phyloP scores from a whole-genome alignment of 2,113 vertebrate genomes.

The Tychaedon coryphoeus region DNA sequence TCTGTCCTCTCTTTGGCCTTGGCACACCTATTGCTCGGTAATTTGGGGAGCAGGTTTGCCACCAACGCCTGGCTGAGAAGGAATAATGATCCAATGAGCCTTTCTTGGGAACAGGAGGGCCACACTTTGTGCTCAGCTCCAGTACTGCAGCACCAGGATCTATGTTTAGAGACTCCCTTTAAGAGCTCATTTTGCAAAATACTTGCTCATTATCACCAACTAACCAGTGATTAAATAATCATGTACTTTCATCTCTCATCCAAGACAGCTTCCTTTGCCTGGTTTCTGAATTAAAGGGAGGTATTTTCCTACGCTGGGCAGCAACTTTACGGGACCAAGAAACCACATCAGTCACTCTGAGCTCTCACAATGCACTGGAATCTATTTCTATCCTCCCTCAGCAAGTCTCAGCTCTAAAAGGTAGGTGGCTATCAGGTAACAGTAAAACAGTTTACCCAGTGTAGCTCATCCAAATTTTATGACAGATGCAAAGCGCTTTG shows the following conservation, averaged over 20 bases:
- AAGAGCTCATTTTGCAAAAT: constrained; percentile 10
- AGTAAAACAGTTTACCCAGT: not conserved
- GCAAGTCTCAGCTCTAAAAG: not conserved
- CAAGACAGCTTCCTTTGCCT: not conserved
- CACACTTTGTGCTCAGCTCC: not conserved
- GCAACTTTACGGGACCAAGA: not conserved
- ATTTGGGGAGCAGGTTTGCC: not conserved
- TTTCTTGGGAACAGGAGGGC: not conserved
- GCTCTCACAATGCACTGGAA: not conserved
- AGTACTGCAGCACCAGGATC: not conserved
- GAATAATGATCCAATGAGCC: accelerated
- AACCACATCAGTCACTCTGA: not conserved
- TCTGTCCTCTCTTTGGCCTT: not conserved
- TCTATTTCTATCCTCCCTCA: not conserved
- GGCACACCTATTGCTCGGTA: not conserved
- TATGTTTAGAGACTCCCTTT: not conserved
- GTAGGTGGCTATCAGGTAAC: not conserved
- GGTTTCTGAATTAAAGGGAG: not conserved
- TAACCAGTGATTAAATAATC: constrained; percentile 26
- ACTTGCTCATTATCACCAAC: not conserved
- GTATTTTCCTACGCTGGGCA: not conserved
- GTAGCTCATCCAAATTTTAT: not conserved
- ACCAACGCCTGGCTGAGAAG: not conserved
- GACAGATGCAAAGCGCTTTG: not conserved
- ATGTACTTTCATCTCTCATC: not conserved